phyloP scores from a whole-genome alignment of 2,113 vertebrate species.

The Spilogale gracilis region DNA sequence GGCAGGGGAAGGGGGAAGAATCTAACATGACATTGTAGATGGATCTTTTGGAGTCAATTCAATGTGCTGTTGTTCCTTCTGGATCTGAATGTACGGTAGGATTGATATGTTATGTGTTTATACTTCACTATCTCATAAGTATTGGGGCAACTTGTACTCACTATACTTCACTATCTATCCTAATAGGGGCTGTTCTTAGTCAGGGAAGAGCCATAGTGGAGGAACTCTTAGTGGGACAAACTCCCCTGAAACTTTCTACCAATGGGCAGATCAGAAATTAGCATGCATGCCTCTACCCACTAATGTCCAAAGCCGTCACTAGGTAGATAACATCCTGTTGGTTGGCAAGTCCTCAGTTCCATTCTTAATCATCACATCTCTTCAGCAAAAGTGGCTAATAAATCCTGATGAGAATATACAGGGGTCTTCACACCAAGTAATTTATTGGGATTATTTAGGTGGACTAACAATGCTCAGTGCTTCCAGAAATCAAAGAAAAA shows the following conservation, averaged over 20 bases:
- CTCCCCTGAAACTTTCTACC: neutral
- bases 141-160: too few species aligned
- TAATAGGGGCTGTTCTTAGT: neutral
- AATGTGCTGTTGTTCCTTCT: neutral
- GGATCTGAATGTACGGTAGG: neutral
- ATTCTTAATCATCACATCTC: neutral
- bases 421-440: neutral
- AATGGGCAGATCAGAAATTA: neutral
- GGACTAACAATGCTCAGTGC: neutral
- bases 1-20: neutral
- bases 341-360: neutral
- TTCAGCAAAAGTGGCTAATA: neutral
- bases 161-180: too few species aligned
- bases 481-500: neutral
- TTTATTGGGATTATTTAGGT: neutral
- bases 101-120: neutral
- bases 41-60: neutral
- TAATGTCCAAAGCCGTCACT: neutral
- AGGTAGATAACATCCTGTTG: neutral
- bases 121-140: neutral
- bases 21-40: neutral
- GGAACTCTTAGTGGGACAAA: neutral
- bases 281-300: neutral
- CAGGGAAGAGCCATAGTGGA: neutral
- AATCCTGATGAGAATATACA: neutral